Evolutionary conservation across 2,113 vertebrate genomes (phyloP).

Genomic region (Indri indri): DNA sequence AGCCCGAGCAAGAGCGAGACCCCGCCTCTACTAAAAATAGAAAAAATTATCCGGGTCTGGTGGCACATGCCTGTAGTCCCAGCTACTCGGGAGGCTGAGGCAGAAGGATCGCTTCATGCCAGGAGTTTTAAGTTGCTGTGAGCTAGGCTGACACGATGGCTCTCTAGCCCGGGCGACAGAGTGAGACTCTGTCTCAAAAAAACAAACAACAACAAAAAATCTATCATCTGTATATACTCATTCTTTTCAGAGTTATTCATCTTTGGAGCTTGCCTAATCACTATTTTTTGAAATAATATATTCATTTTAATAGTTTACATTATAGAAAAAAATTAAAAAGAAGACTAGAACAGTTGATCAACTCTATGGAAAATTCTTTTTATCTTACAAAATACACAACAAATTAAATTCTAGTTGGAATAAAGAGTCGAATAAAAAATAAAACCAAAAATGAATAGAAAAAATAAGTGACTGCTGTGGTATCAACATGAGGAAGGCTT

Average conservation of each 20-base stretch:
- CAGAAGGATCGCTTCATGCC: no score
- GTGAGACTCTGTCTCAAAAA: no score
- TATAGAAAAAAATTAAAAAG: background rate
- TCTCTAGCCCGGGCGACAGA: no score
- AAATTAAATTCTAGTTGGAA: constrained; percentile 27
- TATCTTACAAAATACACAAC: background rate
- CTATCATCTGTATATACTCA: background rate
- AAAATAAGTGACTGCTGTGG: constrained; percentile 14
- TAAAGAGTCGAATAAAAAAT: background rate
- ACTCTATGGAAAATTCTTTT: constrained; percentile 23
- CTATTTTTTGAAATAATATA: background rate
- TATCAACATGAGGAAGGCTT: background rate
- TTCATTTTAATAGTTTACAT: constrained; percentile 27
- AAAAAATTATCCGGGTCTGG: no score
- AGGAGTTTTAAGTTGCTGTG: no score
- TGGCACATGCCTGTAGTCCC: no score
- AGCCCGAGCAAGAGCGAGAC: no score
- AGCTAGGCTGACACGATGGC: no score
- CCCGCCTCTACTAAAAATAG: no score
- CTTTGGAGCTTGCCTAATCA: background rate
- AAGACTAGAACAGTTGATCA: background rate
- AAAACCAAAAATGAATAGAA: background rate
- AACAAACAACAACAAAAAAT: no score
- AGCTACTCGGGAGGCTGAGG: no score
- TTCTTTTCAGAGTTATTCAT: constrained; percentile 24